Percentiles rank a stretch among this genome's conserved stretches.
Evolutionary conservation across 2,113 vertebrate species (phyloP).

Genomic region (Oenanthe oenanthe): DNA sequence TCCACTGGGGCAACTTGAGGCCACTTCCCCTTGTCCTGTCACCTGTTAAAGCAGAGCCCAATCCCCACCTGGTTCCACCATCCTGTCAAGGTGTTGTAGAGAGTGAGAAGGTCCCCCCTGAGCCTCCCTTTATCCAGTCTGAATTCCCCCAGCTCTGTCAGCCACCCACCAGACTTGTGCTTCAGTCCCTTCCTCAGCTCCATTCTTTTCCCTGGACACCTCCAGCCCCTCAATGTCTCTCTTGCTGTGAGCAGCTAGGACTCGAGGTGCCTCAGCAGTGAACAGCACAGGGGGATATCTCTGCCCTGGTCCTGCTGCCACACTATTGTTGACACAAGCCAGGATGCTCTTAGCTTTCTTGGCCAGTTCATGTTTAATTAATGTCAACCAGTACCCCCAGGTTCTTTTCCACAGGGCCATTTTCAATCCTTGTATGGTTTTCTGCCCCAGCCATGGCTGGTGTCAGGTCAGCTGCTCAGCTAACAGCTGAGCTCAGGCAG

Average conservation of each 20-base stretch:
- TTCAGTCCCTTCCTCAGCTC: not conserved
- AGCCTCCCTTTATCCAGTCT: not conserved
- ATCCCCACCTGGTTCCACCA: not conserved
- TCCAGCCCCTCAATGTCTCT: not conserved
- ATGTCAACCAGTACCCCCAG: not conserved
- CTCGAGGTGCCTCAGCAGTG: not conserved
- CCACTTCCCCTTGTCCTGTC: not conserved
- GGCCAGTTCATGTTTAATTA: not conserved
- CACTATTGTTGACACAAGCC: not conserved
- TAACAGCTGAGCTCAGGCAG: not conserved
- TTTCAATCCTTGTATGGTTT: not conserved
- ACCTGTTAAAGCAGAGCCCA: not conserved
- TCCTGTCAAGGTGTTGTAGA: not conserved
- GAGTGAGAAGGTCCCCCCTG: not conserved
- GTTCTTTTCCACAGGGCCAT: not conserved
- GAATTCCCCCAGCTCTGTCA: not conserved
- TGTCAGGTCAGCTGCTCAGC: too few relatives aligned
- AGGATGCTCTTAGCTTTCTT: not conserved
- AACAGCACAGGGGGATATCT: not conserved
- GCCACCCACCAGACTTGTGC: not conserved
- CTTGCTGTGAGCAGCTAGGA: not conserved
- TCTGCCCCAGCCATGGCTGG: accelerated
- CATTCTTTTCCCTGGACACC: not conserved
- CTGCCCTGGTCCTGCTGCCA: not conserved
- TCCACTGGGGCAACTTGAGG: not conserved